These are phyloP conservation scores for Smutsia gigantea DNA, from an alignment of 2,797 vertebrate species.

Conservation along the genomic window DNA sequence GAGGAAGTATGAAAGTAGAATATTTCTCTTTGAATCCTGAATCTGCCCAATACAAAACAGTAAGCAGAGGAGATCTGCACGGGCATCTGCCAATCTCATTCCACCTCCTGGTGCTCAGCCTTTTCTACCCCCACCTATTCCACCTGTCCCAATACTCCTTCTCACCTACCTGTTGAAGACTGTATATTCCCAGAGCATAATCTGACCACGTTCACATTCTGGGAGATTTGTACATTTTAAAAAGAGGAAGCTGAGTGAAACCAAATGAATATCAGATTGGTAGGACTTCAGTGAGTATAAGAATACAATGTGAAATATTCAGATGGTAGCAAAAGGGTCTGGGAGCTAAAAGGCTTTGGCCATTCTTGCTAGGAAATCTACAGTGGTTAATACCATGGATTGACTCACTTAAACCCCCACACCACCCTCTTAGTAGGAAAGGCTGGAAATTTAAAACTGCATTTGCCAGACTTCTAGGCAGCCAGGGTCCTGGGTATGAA, in stretches of 20 bases:
- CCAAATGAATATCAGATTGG: not conserved
- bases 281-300: not conserved
- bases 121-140: not conserved
- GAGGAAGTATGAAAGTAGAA: not conserved
- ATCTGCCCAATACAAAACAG: not conserved
- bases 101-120: not conserved
- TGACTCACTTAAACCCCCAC: not conserved
- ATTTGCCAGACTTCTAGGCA: not conserved
- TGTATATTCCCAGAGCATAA: not conserved
- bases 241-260: not conserved
- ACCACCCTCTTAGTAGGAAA: not conserved
- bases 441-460: not conserved
- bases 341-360: not conserved
- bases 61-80: constrained; percentile 8
- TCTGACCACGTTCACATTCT: not conserved
- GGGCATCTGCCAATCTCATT: not conserved
- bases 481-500: not conserved
- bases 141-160: not conserved
- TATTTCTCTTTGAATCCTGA: not conserved
- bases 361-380: not conserved
- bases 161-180: not conserved
- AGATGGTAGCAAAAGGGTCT: not conserved
- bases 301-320: constrained; percentile 21
- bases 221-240: constrained; percentile 27
- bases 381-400: not conserved